phyloP scores from a whole-genome alignment of 2,888 invertebrate species.

The Macrophya annulata region DNA sequence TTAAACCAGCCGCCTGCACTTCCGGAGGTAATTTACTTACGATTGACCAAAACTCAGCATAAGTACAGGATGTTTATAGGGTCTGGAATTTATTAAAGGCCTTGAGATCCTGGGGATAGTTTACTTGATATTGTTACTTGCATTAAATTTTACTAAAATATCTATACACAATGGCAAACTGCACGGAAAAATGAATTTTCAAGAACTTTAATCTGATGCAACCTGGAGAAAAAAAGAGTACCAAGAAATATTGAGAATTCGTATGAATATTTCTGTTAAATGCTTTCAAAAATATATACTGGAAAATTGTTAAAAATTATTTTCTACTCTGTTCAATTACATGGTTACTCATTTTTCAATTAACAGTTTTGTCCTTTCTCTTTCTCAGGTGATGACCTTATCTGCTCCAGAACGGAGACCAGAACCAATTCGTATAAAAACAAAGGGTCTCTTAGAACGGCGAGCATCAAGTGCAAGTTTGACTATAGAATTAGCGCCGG shows the following conservation, averaged over 20 bases:
- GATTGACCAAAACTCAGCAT: background rate
- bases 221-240: too few species aligned
- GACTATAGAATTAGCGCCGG: conserved; percentile 87
- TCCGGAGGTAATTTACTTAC: conserved; percentile 67
- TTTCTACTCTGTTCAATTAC: background rate
- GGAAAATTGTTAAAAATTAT: background rate
- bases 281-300: background rate
- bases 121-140: background rate
- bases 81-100: background rate
- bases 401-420: conserved; percentile 73
- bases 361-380: background rate
- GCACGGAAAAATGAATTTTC: too few species aligned
- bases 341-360: background rate
- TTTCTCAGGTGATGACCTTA: conserved; percentile 70
- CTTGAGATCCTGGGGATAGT: background rate
- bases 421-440: conserved; percentile 81
- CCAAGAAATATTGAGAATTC: background rate
- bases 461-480: conserved; percentile 95
- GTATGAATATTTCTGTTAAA: background rate
- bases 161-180: background rate
- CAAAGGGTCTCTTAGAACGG: conserved; percentile 89
- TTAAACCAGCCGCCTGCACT: conserved; percentile 63
- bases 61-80: background rate
- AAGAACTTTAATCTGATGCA: too few species aligned
- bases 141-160: background rate